A percentile compares a stretch with the other conserved stretches of the same genome.
phyloP scores from a whole-genome alignment of 2,888 invertebrate species.

The Leptinotarsa tumamoca region DNA sequence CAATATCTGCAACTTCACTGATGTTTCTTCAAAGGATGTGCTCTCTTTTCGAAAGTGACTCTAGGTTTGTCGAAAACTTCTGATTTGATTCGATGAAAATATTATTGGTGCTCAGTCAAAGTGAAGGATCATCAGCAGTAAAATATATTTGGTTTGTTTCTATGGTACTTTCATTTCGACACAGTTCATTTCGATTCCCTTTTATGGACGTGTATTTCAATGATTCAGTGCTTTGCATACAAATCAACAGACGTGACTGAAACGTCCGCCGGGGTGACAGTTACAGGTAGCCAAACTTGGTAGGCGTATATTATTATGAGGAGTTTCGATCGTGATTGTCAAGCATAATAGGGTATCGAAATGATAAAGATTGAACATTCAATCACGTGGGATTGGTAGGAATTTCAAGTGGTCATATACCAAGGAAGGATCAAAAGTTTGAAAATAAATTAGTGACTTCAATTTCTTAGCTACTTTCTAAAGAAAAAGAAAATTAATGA shows the following conservation, averaged over 20 bases:
- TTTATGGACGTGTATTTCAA: conserved; percentile 14
- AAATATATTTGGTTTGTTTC: neutral
- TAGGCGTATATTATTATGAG: conserved; percentile 17
- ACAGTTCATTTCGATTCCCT: neutral
- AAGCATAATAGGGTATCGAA: conserved; percentile 8
- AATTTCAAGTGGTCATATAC: conserved; percentile 1
- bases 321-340: conserved; percentile 14
- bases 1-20: too few species aligned
- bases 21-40: too few species aligned
- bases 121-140: neutral
- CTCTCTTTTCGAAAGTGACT: too few species aligned
- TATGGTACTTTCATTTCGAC: neutral
- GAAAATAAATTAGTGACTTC: too few species aligned
- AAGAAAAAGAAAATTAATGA: too few species aligned
- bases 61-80: too few species aligned
- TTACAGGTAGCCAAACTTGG: conserved; percentile 38
- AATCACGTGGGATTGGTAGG: conserved; percentile 2
- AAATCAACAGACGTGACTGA: conserved; percentile 15
- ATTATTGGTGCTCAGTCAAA: too few species aligned
- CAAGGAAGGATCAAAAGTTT: neutral
- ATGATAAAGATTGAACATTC: conserved; percentile 8
- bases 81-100: too few species aligned
- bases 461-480: too few species aligned
- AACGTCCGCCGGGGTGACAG: conserved; percentile 29
- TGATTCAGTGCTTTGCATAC: conserved; percentile 1